Evolutionary conservation across 2,113 vertebrate species (phyloP).

Genomic region (Lepisosteus oculatus): DNA sequence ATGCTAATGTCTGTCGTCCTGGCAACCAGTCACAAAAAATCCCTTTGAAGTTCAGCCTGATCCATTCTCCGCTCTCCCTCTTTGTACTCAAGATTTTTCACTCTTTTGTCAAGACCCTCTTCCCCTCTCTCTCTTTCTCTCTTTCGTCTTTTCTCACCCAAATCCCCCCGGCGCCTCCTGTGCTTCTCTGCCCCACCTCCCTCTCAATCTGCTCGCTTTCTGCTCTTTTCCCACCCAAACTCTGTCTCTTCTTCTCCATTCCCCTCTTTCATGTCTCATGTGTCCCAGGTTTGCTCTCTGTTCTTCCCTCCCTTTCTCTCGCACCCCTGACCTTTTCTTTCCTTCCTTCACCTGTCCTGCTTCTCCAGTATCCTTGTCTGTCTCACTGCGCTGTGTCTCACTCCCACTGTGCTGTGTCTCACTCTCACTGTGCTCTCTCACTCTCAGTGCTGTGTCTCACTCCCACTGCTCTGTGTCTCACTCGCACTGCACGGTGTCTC

Average conservation of each 20-base stretch:
- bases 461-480: too few relatives aligned
- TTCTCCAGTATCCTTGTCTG: too few relatives aligned
- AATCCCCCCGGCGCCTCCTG: neutral
- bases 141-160: conserved; percentile 10
- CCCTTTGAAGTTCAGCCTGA: conserved; percentile 79
- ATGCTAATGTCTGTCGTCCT: conserved; percentile 83
- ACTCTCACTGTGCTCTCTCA: too few relatives aligned
- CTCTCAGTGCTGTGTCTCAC: too few relatives aligned
- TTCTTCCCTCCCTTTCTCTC: conserved; percentile 19
- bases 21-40: conserved; percentile 78
- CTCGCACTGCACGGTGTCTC: too few relatives aligned
- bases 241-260: conserved; percentile 31
- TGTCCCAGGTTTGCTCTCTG: neutral
- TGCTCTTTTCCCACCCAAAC: neutral
- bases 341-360: too few relatives aligned
- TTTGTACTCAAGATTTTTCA: neutral
- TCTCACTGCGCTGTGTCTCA: too few relatives aligned
- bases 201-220: neutral
- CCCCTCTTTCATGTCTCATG: conserved; percentile 10
- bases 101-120: neutral
- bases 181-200: neutral
- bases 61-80: conserved; percentile 50
- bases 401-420: too few relatives aligned
- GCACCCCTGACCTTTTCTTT: conserved; percentile 8
- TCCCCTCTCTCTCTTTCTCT: conserved; percentile 8